A percentile compares a stretch with the other conserved stretches of the same genome.
These are phyloP conservation scores for Drosophila ohnishii DNA, from an alignment of 1,140 invertebrate genomes.

Conservation along the genomic window DNA sequence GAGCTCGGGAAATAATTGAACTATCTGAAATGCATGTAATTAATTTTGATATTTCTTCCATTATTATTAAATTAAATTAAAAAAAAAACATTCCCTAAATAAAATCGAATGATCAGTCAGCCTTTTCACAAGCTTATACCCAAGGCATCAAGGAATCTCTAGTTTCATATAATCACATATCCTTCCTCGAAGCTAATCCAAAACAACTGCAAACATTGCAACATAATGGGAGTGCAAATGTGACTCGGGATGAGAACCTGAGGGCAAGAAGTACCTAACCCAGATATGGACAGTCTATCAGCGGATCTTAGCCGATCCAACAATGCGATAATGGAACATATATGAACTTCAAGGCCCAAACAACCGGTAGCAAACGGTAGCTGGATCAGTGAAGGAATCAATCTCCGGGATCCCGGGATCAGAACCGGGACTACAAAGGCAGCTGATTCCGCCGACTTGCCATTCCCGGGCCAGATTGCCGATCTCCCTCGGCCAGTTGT, in stretches of 20 bases:
- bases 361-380: constrained; percentile 53
- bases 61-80: too few species aligned
- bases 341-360: constrained; percentile 71
- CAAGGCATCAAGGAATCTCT: neutral
- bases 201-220: constrained; percentile 52
- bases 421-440: constrained; percentile 51
- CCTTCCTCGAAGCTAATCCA: constrained; percentile 34
- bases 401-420: constrained; percentile 49
- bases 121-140: neutral
- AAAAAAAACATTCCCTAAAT: too few species aligned
- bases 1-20: neutral
- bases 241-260: constrained; percentile 2
- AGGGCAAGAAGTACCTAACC: constrained; percentile 16
- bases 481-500: constrained; percentile 56
- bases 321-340: constrained; percentile 79
- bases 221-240: constrained; percentile 40
- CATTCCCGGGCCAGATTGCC: constrained; percentile 25
- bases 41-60: neutral
- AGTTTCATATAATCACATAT: neutral
- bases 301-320: constrained; percentile 67
- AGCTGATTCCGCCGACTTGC: constrained; percentile 51
- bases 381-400: constrained; percentile 59
- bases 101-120: neutral
- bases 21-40: neutral
- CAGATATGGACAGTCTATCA: constrained; percentile 44